Base-by-base conservation (phyloP, 2,888 invertebrate genomes). In the Cremastinae sp. region DNA sequence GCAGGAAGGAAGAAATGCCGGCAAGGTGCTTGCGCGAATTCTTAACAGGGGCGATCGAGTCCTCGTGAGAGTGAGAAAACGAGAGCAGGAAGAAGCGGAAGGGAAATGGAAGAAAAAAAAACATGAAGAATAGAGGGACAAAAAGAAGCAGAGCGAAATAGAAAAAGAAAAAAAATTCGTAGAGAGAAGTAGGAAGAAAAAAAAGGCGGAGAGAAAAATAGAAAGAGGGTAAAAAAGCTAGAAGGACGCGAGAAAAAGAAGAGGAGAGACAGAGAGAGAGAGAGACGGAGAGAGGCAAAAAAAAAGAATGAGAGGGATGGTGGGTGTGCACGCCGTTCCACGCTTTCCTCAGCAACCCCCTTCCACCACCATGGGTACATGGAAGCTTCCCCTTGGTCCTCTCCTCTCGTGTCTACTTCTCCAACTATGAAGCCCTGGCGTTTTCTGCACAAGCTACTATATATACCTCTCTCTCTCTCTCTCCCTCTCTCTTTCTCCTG, bases 241-340 rank as follows among this genome's bases (percentile, higher is more conserved):
- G n/a, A n/a, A n/a, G n/a, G n/a, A n/a, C n/a, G n/a, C n/a, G n/a
- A n/a, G 7, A 53, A 16, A 58, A 18, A 38, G 18, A 38, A 18
- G 49, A 51, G 53, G 64, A 45, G 43, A 14, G 18, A 18, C 12
- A 53, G 20, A 12, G 9, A 66, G 58, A 51, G 28, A 62, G 68
- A 58, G 49, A 36, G 34, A 49, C 9, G n/a, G 14, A 20, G 4
- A 43, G 22, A 56, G 10, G 81, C 78, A 78, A 81, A 83, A 82
- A 47, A 54, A 70, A 59, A 59, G 64, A 70, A 34, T 7, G 38
- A 51, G 34, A 47, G 16, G 20, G n/a, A 69, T 41, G 78, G 74
- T 77, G 78, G 75, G 78, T 78, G 78, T 71, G 79, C 79, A 66
- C 77, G 75, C 71, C 54, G 73, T 69, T 80, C 75, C 69, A 74